These are phyloP conservation scores for Gryon sp. DNA, from an alignment of 1,140 invertebrate species.

Conservation along the genomic window DNA sequence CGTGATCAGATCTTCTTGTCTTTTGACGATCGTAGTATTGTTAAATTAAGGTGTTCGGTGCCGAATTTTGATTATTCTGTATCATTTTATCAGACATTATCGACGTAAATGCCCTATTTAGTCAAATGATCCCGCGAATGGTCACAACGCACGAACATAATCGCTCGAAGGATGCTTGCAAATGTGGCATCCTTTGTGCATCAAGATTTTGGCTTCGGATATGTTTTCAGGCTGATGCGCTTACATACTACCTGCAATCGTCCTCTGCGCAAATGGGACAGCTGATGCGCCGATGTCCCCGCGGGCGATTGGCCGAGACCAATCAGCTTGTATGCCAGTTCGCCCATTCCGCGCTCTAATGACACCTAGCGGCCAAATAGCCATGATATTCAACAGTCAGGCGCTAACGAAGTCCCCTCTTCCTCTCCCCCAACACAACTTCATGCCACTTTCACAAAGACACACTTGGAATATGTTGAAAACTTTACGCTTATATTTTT, in stretches of 20 bases:
- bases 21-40: too few relatives aligned
- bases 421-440: constrained; percentile 14
- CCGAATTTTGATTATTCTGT: constrained; percentile 24
- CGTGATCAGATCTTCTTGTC: constrained; percentile 3
- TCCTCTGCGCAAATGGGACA: constrained; percentile 73
- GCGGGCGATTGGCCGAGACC: constrained; percentile 75
- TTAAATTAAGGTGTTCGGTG: too few relatives aligned
- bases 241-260: constrained; percentile 58
- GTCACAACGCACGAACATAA: constrained; percentile 39
- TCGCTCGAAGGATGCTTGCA: constrained; percentile 31
- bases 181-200: constrained; percentile 40
- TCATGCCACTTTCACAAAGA: constrained; percentile 26
- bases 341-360: constrained; percentile 74
- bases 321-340: constrained; percentile 73
- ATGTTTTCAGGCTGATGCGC: constrained; percentile 25
- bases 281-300: constrained; percentile 75
- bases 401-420: constrained; percentile 77
- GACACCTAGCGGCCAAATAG: constrained; percentile 78
- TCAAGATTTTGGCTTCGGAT: constrained; percentile 54
- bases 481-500: constrained; percentile 23
- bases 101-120: constrained; percentile 46
- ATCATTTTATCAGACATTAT: constrained; percentile 47
- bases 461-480: not conserved
- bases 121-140: constrained; percentile 49
- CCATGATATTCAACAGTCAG: constrained; percentile 74